Evolutionary conservation across 2,797 vertebrate species (phyloP).

Genomic region (Hapalemur alaotrensis): DNA sequence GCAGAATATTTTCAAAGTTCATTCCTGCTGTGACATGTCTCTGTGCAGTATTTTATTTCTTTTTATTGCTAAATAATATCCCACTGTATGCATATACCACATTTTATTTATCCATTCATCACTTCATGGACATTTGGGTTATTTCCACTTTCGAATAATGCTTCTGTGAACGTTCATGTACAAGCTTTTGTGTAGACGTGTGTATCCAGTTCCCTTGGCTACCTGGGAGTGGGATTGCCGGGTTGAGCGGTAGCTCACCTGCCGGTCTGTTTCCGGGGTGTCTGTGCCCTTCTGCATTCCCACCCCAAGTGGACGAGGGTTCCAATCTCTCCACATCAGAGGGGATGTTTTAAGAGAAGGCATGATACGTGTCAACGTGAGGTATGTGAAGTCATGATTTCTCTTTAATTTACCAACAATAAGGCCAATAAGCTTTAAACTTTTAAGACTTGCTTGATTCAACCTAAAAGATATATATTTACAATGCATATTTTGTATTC

Average conservation of each 20-base stretch:
- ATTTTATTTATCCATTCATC: not conserved
- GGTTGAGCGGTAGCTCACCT: not conserved
- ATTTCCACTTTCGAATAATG: not conserved
- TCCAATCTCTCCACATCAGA: not conserved
- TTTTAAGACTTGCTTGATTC: not conserved
- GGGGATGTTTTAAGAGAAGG: not conserved
- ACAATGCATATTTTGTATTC: not conserved
- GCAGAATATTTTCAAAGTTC: not conserved
- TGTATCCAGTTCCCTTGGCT: not conserved
- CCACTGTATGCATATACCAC: not conserved
- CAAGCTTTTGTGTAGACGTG: not conserved
- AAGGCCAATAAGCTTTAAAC: not conserved
- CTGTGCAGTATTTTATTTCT: not conserved
- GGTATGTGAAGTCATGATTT: not conserved
- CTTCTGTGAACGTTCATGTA: not conserved
- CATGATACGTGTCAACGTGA: not conserved
- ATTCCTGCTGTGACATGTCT: not conserved
- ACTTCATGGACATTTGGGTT: not conserved
- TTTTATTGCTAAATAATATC: not conserved
- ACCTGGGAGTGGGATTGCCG: not conserved
- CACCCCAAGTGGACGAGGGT: not conserved
- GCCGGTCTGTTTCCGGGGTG: not conserved
- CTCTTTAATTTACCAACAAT: not conserved
- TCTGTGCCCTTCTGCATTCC: not conserved
- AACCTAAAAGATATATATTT: not conserved